These are phyloP conservation scores for Tauraco hartlaubi DNA, from an alignment of 2,797 vertebrate species.

Conservation along the genomic window DNA sequence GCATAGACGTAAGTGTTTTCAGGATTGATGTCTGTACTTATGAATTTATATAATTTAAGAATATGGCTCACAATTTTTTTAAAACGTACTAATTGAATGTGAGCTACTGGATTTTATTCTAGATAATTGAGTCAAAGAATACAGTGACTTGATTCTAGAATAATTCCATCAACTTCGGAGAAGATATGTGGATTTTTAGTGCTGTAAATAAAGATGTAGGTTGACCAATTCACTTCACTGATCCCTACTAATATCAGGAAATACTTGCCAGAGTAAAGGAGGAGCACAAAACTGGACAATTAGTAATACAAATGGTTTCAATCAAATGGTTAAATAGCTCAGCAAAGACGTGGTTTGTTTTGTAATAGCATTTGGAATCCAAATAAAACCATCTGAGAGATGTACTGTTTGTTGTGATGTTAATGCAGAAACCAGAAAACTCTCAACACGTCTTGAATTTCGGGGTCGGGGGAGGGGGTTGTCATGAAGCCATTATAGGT, in stretches of 20 bases:
- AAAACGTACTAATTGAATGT: conserved; percentile 60
- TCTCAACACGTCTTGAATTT: not conserved
- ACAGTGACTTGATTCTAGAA: conserved; percentile 10
- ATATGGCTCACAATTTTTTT: conserved; percentile 37
- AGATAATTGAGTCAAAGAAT: conserved; percentile 34
- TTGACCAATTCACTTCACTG: conserved; percentile 15
- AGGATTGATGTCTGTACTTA: conserved; percentile 64
- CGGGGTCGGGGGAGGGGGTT: not conserved
- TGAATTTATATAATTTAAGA: conserved; percentile 46
- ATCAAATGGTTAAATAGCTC: conserved; percentile 17
- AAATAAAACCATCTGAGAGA: not conserved
- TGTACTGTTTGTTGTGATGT: not conserved
- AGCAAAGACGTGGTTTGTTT: not conserved
- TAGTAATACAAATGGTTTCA: conserved; percentile 35
- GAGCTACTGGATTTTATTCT: conserved; percentile 31
- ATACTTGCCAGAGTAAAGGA: conserved; percentile 38
- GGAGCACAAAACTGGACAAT: conserved; percentile 33
- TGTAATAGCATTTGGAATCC: conserved; percentile 27
- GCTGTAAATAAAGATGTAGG: conserved; percentile 36
- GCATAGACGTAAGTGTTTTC: conserved; percentile 27
- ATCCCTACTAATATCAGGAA: conserved; percentile 25
- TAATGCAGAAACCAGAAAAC: not conserved
- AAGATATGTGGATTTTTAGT: not conserved
- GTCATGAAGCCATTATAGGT: not conserved
- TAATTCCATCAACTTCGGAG: conserved; percentile 4